These are phyloP conservation scores for Hylaea fasciaria DNA, from an alignment of 2,888 invertebrate genomes.

Conservation along the genomic window DNA sequence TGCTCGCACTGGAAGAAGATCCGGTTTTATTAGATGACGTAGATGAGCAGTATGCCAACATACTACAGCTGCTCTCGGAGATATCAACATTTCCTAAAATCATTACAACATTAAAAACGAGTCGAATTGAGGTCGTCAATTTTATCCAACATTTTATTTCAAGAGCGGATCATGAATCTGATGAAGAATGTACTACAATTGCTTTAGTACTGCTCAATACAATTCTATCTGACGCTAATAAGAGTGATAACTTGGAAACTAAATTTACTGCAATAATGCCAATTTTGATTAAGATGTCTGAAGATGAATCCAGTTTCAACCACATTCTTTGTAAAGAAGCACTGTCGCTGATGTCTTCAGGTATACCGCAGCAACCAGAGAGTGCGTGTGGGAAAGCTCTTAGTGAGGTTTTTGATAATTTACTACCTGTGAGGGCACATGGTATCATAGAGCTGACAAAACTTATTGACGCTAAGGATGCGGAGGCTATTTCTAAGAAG, in stretches of 20 bases:
- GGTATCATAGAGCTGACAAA: slow-evolving; percentile 89
- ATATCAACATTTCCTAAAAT: slow-evolving; percentile 77
- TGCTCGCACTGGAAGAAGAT: slow-evolving; percentile 68
- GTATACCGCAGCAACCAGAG: slow-evolving; percentile 47
- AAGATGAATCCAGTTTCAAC: slow-evolving; percentile 55
- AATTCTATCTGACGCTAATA: slow-evolving; percentile 63
- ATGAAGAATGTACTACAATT: slow-evolving; percentile 73
- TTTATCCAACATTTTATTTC: slow-evolving; percentile 79
- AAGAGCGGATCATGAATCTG: slow-evolving; percentile 47
- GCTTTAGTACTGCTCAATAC: slow-evolving; percentile 74
- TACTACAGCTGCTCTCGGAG: slow-evolving; percentile 80
- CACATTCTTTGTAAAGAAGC: slow-evolving; percentile 69
- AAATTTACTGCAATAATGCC: slow-evolving; percentile 64
- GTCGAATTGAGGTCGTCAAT: slow-evolving; percentile 72
- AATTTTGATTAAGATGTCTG: slow-evolving; percentile 56
- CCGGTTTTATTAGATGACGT: slow-evolving; percentile 56
- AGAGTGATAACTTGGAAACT: slow-evolving; percentile 46
- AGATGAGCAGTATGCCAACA: slow-evolving; percentile 72
- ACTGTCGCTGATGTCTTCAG: slow-evolving; percentile 59
- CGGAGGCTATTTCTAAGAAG: slow-evolving; percentile 86
- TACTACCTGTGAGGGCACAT: slow-evolving; percentile 93
- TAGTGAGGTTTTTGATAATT: slow-evolving; percentile 87
- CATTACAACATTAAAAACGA: slow-evolving; percentile 68
- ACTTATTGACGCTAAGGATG: slow-evolving; percentile 88
- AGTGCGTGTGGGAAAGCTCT: slow-evolving; percentile 86